Conservation (phyloP, 1,140 invertebrate species). For the Pseudachorutes palmiensis region DNA sequence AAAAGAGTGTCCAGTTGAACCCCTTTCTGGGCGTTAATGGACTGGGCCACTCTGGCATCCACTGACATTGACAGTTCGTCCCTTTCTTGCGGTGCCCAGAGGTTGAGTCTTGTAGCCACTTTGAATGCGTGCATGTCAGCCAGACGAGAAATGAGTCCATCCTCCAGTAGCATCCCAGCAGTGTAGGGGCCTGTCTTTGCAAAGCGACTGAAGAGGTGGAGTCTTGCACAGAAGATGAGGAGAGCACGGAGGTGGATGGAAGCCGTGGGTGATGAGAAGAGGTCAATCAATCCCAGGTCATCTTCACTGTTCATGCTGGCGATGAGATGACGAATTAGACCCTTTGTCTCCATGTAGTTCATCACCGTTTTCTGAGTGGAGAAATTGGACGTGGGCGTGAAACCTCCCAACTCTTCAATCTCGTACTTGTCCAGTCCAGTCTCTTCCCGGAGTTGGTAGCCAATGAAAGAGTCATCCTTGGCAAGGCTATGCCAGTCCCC, state of each 20-base stretch:
- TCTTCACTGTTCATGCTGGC: conserved; percentile 23
- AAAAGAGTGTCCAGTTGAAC: conserved; percentile 21
- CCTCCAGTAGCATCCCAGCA: conserved; percentile 23
- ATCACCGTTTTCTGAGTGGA: not conserved
- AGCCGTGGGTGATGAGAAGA: conserved; percentile 14
- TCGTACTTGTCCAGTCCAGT: not conserved
- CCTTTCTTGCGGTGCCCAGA: conserved; percentile 7
- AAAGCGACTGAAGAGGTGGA: conserved; percentile 26
- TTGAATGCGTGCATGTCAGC: conserved; percentile 31
- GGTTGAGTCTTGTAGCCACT: not conserved
- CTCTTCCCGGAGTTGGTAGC: not conserved
- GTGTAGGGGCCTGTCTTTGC: conserved; percentile 22
- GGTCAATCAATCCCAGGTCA: conserved; percentile 20
- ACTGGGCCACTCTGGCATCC: not conserved
- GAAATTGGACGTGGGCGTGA: not conserved
- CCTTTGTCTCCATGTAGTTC: conserved; percentile 23
- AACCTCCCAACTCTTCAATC: not conserved
- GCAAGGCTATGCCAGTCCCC: not conserved
- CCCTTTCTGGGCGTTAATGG: not conserved
- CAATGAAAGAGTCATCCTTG: not conserved
- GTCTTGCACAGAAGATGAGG: conserved; percentile 31
- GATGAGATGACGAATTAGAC: conserved; percentile 27
- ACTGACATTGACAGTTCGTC: not conserved
- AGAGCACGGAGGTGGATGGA: conserved; percentile 19
- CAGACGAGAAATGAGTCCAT: conserved; percentile 22